Percentiles rank a stretch among this genome's conserved stretches.
Conservation (phyloP, 2,888 invertebrate species). For the Polydrusus tereticollis region DNA sequence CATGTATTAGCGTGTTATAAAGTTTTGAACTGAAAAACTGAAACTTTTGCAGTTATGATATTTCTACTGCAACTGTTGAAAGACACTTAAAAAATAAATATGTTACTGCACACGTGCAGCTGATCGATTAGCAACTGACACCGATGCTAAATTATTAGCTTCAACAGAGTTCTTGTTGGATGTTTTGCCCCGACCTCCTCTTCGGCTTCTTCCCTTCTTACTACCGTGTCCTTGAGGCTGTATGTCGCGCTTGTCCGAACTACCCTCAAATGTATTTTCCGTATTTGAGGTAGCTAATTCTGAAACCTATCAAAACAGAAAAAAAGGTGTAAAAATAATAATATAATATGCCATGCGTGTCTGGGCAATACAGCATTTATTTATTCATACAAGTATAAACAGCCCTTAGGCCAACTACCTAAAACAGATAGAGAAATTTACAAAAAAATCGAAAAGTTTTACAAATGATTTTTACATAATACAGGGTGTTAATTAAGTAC, state of each 20-base stretch:
- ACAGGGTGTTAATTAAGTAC: too few relatives aligned
- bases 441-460: too few relatives aligned
- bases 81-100: neutral
- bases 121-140: slow-evolving; percentile 53
- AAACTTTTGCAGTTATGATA: too few relatives aligned
- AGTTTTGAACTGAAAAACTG: too few relatives aligned
- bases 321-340: slow-evolving; percentile 5
- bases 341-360: too few relatives aligned
- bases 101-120: slow-evolving; percentile 60
- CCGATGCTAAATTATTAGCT: slow-evolving; percentile 62
- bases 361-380: too few relatives aligned
- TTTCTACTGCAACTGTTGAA: neutral
- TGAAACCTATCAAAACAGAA: slow-evolving; percentile 56
- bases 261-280: slow-evolving; percentile 72
- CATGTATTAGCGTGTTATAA: too few relatives aligned
- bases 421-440: too few relatives aligned
- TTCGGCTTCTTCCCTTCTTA: slow-evolving; percentile 69
- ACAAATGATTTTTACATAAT: too few relatives aligned
- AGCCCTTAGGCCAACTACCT: too few relatives aligned
- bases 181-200: slow-evolving; percentile 68
- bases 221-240: slow-evolving; percentile 61
- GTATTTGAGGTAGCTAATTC: slow-evolving; percentile 67
- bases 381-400: too few relatives aligned
- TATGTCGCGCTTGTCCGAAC: slow-evolving; percentile 73
- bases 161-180: slow-evolving; percentile 64